These are phyloP conservation scores for Lonchura striata DNA, from an alignment of 2,113 vertebrate genomes.

Conservation along the genomic window DNA sequence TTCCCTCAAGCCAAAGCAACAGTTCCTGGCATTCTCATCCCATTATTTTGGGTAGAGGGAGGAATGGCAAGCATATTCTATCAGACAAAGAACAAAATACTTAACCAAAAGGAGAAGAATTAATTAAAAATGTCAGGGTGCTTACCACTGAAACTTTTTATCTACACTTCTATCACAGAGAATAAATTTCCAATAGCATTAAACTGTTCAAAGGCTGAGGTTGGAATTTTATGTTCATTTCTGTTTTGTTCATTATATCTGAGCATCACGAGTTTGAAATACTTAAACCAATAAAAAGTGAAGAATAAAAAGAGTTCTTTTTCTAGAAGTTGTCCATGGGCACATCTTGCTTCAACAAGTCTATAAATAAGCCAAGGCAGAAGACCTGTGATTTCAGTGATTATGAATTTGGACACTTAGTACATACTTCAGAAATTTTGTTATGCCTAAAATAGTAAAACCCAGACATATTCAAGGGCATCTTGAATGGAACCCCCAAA, in stretches of 20 bases:
- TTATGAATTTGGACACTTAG: not conserved
- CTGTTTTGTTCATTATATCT: not conserved
- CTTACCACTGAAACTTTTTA: not conserved
- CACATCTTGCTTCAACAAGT: not conserved
- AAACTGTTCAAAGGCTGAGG: not conserved
- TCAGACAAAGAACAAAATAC: not conserved
- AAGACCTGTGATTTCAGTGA: not conserved
- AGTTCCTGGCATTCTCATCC: not conserved
- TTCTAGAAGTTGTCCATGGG: not conserved
- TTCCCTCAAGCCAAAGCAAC: not conserved
- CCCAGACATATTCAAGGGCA: not conserved
- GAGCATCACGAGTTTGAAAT: not conserved
- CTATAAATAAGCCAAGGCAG: not conserved
- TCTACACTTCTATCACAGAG: not conserved
- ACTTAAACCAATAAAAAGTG: not conserved
- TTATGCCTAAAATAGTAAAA: not conserved
- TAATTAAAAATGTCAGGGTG: not conserved
- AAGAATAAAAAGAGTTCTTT: not conserved
- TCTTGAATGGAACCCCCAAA: not conserved
- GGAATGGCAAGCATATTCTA: not conserved
- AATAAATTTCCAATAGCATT: not conserved
- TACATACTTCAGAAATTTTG: not conserved
- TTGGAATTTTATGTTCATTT: not conserved
- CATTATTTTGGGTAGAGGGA: not conserved
- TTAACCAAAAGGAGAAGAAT: not conserved